Evolutionary conservation across 2,888 invertebrate genomes (phyloP).

Genomic region (Cerastis leucographa): DNA sequence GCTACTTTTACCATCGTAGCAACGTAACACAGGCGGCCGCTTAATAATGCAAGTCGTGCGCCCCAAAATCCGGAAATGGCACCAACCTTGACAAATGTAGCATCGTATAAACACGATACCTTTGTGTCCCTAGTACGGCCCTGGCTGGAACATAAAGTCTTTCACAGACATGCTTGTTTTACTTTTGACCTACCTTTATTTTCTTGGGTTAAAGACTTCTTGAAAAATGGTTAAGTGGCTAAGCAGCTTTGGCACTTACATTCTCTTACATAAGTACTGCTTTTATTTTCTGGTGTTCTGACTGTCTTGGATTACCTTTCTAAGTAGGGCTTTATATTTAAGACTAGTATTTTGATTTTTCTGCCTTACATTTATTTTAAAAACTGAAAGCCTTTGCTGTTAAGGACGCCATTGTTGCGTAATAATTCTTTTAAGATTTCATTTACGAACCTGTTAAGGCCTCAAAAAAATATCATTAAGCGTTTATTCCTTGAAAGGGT

Average conservation of each 20-base stretch:
- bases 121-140: slow-evolving; percentile 9
- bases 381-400: neutral
- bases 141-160: slow-evolving; percentile 17
- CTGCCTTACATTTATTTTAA: neutral
- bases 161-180: slow-evolving; percentile 21
- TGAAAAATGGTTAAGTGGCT: slow-evolving; percentile 27
- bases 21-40: neutral
- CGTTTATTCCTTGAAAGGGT: neutral
- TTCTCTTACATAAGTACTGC: neutral
- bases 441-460: neutral
- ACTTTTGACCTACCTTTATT: slow-evolving; percentile 26
- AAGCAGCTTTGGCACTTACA: slow-evolving; percentile 12
- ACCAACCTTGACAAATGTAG: slow-evolving; percentile 36
- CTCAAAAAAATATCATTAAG: neutral
- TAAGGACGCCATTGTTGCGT: neutral
- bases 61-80: slow-evolving; percentile 7
- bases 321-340: neutral
- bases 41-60: neutral
- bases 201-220: slow-evolving; percentile 22
- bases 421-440: neutral
- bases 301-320: slow-evolving; percentile 1
- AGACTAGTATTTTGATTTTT: neutral
- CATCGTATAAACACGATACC: slow-evolving; percentile 14
- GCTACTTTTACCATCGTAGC: neutral
- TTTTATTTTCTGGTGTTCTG: neutral